Evolutionary conservation across 2,888 invertebrate species (phyloP).

Genomic region (Drosophila histrio): DNA sequence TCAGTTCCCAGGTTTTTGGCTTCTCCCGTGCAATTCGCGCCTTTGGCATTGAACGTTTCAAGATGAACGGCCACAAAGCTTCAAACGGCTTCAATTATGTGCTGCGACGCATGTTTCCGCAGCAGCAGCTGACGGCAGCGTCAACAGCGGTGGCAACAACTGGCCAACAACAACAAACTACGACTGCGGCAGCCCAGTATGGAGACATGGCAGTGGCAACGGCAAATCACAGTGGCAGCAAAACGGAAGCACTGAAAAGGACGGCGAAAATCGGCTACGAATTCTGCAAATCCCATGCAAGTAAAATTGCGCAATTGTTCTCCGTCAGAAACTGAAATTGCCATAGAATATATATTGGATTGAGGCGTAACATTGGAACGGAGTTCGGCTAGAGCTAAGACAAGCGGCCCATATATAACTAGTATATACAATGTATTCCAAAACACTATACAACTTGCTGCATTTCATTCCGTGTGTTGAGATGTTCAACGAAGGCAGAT

Average conservation of each 20-base stretch:
- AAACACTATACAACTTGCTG: constrained; percentile 50
- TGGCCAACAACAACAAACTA: constrained; percentile 15
- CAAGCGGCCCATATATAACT: constrained; percentile 10
- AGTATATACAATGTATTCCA: constrained; percentile 58
- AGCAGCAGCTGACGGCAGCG: constrained; percentile 75
- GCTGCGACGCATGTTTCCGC: constrained; percentile 88
- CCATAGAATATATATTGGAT: constrained; percentile 1
- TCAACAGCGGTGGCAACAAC: constrained; percentile 16
- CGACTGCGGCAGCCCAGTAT: constrained; percentile 16
- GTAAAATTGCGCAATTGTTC: constrained; percentile 83
- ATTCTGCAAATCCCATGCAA: constrained; percentile 88
- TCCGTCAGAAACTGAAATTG: constrained; percentile 82
- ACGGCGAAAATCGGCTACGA: constrained; percentile 93
- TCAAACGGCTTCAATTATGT: constrained; percentile 93
- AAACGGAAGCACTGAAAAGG: constrained; percentile 87
- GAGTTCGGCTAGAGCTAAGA: constrained; percentile 11
- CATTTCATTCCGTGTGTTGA: constrained; percentile 71
- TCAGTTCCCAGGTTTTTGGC: constrained; percentile 94
- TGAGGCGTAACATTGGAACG: neutral
- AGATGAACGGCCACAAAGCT: constrained; percentile 93
- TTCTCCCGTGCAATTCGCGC: constrained; percentile 94
- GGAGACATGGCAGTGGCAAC: constrained; percentile 32
- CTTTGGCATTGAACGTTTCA: constrained; percentile 95
- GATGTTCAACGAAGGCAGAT: constrained; percentile 8
- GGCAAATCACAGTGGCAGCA: constrained; percentile 46